Conservation (phyloP, 2,888 invertebrate genomes). For the Anoncus sp. region DNA sequence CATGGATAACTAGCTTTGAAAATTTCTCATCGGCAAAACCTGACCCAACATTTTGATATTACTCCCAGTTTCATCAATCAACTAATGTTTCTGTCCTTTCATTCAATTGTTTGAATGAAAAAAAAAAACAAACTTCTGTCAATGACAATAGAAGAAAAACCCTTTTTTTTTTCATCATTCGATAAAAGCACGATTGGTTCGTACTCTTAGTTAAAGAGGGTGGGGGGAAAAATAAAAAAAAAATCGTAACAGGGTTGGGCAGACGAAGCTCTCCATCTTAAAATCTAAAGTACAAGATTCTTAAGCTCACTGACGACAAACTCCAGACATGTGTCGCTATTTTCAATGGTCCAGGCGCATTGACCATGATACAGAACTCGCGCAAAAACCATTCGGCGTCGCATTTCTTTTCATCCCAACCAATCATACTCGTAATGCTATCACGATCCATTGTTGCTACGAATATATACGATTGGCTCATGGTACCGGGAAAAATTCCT, state of each 20-base stretch:
- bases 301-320: slow-evolving; percentile 31
- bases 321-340: slow-evolving; percentile 28
- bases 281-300: slow-evolving; percentile 32
- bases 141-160: slow-evolving; percentile 22
- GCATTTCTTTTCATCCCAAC: slow-evolving; percentile 56
- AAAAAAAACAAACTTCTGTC: neutral
- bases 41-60: neutral
- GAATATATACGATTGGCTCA: slow-evolving; percentile 26
- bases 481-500: slow-evolving; percentile 46
- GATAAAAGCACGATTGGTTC: slow-evolving; percentile 8
- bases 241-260: slow-evolving; percentile 1
- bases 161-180: neutral
- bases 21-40: too few species aligned
- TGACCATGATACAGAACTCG: slow-evolving; percentile 28
- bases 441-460: slow-evolving; percentile 60
- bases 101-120: neutral
- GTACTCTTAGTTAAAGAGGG: neutral
- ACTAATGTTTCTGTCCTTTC: slow-evolving; percentile 19
- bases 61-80: slow-evolving; percentile 9
- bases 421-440: slow-evolving; percentile 57
- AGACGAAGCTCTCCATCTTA: neutral
- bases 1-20: too few species aligned
- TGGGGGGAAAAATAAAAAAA: slow-evolving; percentile 14
- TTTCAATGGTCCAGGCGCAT: neutral
- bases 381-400: slow-evolving; percentile 8